phyloP scores from a whole-genome alignment of 2,888 invertebrate genomes.

The Meiosimyza platycephala region DNA sequence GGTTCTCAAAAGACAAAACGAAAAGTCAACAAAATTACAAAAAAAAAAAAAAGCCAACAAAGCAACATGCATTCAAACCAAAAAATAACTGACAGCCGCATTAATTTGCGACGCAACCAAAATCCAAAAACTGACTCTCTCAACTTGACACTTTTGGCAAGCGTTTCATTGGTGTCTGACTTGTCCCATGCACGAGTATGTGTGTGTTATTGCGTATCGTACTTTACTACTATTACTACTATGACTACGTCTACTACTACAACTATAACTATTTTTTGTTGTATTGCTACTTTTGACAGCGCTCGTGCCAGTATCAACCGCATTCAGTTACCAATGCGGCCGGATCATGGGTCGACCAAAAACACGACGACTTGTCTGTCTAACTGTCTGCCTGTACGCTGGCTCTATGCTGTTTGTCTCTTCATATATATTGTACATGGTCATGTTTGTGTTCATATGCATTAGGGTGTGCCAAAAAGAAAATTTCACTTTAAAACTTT shows the following conservation, averaged over 20 bases:
- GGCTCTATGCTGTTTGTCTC: not conserved
- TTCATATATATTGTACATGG: not conserved
- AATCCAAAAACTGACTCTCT: slow-evolving; percentile 46
- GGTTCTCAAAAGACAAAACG: too few relatives aligned
- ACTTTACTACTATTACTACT: slow-evolving; percentile 19
- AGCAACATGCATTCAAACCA: not conserved
- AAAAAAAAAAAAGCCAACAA: slow-evolving; percentile 11
- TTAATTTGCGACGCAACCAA: slow-evolving; percentile 42
- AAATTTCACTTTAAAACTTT: too few relatives aligned
- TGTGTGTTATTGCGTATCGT: slow-evolving; percentile 14
- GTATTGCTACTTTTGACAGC: slow-evolving; percentile 13
- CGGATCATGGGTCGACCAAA: slow-evolving; percentile 29
- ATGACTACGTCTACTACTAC: slow-evolving; percentile 34
- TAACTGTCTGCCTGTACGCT: not conserved
- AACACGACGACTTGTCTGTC: slow-evolving; percentile 18
- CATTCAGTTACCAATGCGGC: slow-evolving; percentile 32
- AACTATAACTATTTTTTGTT: slow-evolving; percentile 40
- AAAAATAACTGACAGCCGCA: slow-evolving; percentile 37
- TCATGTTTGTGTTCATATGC: not conserved
- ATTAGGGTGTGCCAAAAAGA: not conserved
- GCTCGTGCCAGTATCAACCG: slow-evolving; percentile 27
- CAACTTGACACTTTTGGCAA: slow-evolving; percentile 47
- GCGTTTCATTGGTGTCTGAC: slow-evolving; percentile 4
- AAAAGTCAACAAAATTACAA: slow-evolving; percentile 1
- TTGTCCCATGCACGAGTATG: not conserved